These are phyloP conservation scores for Atrichornis clamosus DNA, from an alignment of 2,113 vertebrate species.

Conservation along the genomic window DNA sequence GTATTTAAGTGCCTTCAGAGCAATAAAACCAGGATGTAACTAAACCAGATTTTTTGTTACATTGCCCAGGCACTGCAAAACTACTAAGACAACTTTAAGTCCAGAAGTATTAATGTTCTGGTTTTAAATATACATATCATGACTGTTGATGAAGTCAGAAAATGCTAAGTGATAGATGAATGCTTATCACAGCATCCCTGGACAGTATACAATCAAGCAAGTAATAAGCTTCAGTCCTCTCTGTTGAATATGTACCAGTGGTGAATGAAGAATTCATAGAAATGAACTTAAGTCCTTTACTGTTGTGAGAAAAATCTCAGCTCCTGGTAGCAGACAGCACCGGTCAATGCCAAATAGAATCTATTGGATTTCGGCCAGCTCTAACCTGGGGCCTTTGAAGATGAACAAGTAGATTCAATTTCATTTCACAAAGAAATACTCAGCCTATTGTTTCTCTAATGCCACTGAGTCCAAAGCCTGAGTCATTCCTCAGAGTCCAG, in stretches of 20 bases:
- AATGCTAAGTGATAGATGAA: background rate
- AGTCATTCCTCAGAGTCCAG: background rate
- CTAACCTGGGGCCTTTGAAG: background rate
- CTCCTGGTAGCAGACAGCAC: background rate
- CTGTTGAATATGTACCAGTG: background rate
- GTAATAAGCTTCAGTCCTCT: background rate
- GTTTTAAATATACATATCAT: background rate
- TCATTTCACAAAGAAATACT: background rate
- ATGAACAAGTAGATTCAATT: background rate
- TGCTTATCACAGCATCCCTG: background rate
- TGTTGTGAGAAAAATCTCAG: background rate
- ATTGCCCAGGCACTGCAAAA: background rate
- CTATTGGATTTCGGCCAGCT: background rate
- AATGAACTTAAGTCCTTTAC: background rate
- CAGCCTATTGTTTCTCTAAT: background rate
- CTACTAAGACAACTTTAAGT: background rate
- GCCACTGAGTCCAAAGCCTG: accelerated
- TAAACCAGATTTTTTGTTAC: background rate
- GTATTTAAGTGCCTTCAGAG: background rate
- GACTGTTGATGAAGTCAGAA: background rate
- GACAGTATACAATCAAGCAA: background rate
- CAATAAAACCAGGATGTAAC: background rate
- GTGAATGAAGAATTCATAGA: background rate
- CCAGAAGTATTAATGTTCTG: background rate
- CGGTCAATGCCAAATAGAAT: background rate